Evolutionary conservation across 2,888 invertebrate genomes (phyloP).

Genomic region (Leucophenga maculata): DNA sequence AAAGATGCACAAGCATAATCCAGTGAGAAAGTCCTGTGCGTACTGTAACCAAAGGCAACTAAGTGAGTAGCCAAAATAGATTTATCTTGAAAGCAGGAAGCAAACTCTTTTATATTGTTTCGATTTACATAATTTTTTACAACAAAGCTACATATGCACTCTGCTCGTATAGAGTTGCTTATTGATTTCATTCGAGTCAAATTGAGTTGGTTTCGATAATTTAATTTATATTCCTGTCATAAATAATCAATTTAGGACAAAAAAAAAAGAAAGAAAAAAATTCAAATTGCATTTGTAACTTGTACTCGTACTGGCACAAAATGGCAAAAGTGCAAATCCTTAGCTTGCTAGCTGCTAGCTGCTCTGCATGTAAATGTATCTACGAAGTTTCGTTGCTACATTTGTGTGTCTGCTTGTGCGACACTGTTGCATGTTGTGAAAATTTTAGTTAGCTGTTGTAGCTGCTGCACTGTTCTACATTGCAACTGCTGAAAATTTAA

Average conservation of each 20-base stretch:
- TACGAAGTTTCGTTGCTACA: too few species aligned
- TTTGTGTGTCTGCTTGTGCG: neutral
- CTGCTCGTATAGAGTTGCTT: neutral
- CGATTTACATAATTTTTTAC: too few species aligned
- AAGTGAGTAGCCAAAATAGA: too few species aligned
- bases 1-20: too few species aligned
- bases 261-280: too few species aligned
- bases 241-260: conserved; percentile 20
- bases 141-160: neutral
- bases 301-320: neutral
- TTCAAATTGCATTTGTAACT: conserved; percentile 26
- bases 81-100: too few species aligned
- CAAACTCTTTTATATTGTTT: too few species aligned
- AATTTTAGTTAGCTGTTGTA: conserved; percentile 28
- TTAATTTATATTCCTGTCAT: conserved; percentile 17
- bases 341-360: too few species aligned
- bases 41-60: too few species aligned
- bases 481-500: conserved; percentile 38
- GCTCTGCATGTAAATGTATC: neutral
- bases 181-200: conserved; percentile 13
- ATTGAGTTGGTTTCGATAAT: neutral
- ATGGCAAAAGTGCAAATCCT: neutral
- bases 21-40: too few species aligned
- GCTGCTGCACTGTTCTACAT: conserved; percentile 28
- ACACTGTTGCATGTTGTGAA: neutral